These are phyloP conservation scores for Colius striatus DNA, from an alignment of 2,113 vertebrate species.

Conservation along the genomic window DNA sequence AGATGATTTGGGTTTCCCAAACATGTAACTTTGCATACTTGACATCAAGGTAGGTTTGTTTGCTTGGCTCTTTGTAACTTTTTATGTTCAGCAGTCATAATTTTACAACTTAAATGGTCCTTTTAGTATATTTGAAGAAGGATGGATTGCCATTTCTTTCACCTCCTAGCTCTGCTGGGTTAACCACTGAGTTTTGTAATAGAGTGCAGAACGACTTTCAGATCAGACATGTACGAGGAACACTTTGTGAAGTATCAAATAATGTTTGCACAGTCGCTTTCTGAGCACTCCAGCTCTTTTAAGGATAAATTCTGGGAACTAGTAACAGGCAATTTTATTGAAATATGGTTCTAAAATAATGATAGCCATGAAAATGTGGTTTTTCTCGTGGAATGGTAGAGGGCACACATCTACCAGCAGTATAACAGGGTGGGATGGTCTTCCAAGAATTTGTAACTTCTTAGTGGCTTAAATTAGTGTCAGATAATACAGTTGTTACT, in stretches of 20 bases:
- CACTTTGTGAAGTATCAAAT: background rate
- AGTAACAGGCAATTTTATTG: background rate
- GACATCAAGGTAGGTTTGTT: background rate
- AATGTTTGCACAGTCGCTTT: background rate
- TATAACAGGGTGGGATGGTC: background rate
- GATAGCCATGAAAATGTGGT: background rate
- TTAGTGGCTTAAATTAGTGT: background rate
- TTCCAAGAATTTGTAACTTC: background rate
- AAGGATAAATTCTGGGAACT: background rate
- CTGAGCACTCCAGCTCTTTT: background rate
- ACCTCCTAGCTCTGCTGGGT: background rate
- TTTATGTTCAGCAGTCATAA: background rate
- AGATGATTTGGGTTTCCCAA: background rate
- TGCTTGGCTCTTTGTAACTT: background rate
- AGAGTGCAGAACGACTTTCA: background rate
- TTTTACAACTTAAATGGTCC: background rate
- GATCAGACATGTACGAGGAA: background rate
- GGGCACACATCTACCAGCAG: background rate
- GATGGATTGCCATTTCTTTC: background rate
- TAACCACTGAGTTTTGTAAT: background rate
- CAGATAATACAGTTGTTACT: background rate
- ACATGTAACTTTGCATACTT: background rate
- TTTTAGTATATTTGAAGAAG: background rate
- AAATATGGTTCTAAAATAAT: background rate
- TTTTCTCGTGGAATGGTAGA: background rate